phyloP scores from a whole-genome alignment of 2,797 vertebrate genomes.

The Tympanoctomys barrerae region DNA sequence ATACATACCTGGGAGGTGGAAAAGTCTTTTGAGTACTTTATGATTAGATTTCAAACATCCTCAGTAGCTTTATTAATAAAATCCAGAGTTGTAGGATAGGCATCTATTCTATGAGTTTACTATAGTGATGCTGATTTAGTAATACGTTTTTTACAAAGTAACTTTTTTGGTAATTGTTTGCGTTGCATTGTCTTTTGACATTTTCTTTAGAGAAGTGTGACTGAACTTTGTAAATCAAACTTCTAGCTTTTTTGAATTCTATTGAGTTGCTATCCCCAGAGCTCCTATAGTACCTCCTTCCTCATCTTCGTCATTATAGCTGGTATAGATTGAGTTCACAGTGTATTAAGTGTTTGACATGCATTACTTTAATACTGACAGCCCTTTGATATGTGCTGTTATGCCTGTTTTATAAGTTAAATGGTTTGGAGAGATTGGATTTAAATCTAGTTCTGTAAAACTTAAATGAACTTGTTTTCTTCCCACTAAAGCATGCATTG shows the following conservation, averaged over 20 bases:
- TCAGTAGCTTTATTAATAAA: slow-evolving; percentile 56
- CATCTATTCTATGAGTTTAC: slow-evolving; percentile 5
- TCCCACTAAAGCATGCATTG: not conserved
- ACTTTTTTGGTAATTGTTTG: not conserved
- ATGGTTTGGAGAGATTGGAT: not conserved
- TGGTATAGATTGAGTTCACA: not conserved
- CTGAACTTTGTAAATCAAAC: slow-evolving; percentile 19
- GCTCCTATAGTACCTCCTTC: not conserved
- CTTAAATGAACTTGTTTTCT: slow-evolving; percentile 19
- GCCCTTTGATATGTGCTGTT: not conserved
- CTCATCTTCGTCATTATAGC: not conserved
- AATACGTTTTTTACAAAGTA: slow-evolving; percentile 24
- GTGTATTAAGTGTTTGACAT: not conserved
- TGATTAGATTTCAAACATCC: slow-evolving; percentile 24
- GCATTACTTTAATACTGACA: not conserved
- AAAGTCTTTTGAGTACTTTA: slow-evolving; percentile 28
- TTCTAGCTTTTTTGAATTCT: not conserved
- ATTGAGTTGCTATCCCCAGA: not conserved
- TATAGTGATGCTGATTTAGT: slow-evolving; percentile 19
- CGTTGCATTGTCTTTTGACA: not conserved
- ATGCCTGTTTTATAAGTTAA: slow-evolving; percentile 28
- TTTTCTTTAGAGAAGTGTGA: not conserved
- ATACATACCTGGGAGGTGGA: slow-evolving; percentile 35
- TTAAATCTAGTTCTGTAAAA: slow-evolving; percentile 47
- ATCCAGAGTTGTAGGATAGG: not conserved